Conservation (phyloP, 35 echinoderm and acorn worm genomes). For the Apostichopus japonicus region DNA sequence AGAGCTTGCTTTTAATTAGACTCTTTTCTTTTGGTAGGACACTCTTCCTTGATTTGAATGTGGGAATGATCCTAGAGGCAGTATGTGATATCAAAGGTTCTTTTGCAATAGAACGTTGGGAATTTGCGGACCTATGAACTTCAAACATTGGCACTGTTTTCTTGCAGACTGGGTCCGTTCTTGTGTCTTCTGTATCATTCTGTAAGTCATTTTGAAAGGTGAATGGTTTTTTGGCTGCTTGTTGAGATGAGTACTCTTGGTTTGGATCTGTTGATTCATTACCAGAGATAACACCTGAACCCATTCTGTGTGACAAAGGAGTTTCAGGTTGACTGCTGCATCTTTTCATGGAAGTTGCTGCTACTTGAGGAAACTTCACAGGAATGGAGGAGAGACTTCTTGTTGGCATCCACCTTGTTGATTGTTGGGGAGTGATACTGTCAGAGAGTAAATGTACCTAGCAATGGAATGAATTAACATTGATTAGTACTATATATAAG, state of each 20-base stretch:
- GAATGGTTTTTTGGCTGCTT: not conserved
- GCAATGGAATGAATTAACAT: not conserved
- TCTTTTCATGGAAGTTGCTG: not conserved
- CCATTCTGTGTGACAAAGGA: not conserved
- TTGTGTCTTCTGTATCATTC: not conserved
- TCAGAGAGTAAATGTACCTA: constrained; percentile 23
- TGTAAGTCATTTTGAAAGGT: constrained; percentile 11
- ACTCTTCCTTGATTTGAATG: constrained; percentile 20
- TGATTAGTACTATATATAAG: too few species aligned
- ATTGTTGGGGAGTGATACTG: constrained; percentile 6
- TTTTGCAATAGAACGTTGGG: not conserved
- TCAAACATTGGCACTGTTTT: not conserved
- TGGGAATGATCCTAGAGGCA: not conserved
- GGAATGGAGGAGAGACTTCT: constrained; percentile 24
- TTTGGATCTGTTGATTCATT: not conserved
- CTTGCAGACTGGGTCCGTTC: not conserved
- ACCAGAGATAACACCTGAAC: not conserved
- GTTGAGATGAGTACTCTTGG: not conserved
- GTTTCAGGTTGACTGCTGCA: constrained; percentile 1
- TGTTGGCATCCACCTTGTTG: not conserved
- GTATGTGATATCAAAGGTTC: not conserved
- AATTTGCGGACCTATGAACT: not conserved
- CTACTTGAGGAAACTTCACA: not conserved
- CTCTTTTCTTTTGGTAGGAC: not conserved
- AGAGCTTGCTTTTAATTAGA: not conserved